phyloP scores from a whole-genome alignment of 2,797 vertebrate species.

The Cirrhinus mrigala region DNA sequence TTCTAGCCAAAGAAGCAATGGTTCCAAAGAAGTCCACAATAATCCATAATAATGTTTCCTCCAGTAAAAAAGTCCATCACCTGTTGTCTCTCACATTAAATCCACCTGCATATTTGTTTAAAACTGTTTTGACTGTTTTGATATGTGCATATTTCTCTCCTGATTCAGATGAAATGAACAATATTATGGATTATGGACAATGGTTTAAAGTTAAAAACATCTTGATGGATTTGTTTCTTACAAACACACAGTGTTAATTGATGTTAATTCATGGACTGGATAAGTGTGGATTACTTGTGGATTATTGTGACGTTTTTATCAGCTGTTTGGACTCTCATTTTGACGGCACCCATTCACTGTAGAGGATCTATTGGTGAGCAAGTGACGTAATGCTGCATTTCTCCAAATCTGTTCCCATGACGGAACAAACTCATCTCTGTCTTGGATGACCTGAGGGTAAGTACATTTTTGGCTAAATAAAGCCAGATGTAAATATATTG shows the following conservation, averaged over 20 bases:
- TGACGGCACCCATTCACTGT: neutral
- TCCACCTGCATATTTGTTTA: neutral
- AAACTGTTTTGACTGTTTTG: neutral
- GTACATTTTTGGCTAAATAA: no score
- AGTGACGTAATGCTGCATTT: neutral
- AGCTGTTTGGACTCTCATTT: neutral
- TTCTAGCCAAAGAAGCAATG: no score
- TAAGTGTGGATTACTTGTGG: neutral
- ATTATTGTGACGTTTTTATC: neutral
- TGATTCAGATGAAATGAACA: neutral
- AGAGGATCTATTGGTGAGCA: neutral
- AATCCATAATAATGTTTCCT: no score
- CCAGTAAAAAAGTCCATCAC: neutral
- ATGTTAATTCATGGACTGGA: neutral
- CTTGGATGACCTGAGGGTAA: neutral
- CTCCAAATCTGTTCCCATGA: neutral
- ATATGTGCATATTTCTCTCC: neutral
- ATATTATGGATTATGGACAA: neutral
- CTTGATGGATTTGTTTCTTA: neutral
- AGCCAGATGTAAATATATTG: neutral
- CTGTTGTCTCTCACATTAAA: neutral
- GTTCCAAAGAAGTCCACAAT: no score
- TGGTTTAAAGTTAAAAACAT: neutral
- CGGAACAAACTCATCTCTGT: neutral
- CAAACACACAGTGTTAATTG: neutral